phyloP scores from a whole-genome alignment of 2,113 vertebrate genomes.

The Chinchilla lanigera region DNA sequence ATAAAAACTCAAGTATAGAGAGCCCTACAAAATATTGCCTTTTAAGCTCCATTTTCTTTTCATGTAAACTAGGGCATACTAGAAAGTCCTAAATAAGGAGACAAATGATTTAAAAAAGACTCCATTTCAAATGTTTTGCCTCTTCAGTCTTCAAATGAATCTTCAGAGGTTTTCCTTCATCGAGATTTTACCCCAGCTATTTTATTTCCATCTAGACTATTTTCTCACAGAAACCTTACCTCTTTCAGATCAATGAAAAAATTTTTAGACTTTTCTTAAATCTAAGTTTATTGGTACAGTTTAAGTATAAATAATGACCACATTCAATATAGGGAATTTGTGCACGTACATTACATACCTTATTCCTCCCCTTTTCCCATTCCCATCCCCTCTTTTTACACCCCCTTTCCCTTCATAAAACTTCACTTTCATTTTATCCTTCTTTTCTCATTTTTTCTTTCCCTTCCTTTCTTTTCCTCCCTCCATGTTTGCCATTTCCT shows the following conservation, averaged over 20 bases:
- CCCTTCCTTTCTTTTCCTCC: not conserved
- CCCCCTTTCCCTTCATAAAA: not conserved
- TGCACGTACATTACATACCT: not conserved
- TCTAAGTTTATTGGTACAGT: not conserved
- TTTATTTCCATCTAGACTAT: not conserved
- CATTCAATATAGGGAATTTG: not conserved
- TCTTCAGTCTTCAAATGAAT: not conserved
- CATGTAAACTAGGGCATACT: not conserved
- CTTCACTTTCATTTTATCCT: not conserved
- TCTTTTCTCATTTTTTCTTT: not conserved
- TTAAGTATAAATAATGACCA: not conserved
- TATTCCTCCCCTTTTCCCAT: not conserved
- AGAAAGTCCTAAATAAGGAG: not conserved
- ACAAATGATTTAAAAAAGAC: slow-evolving; percentile 1
- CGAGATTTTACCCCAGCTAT: not conserved
- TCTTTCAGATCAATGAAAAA: not conserved
- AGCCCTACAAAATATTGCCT: not conserved
- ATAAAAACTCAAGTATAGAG: not conserved
- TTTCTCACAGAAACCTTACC: not conserved
- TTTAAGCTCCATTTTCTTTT: not conserved
- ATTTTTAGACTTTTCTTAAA: not conserved
- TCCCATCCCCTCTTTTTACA: not conserved
- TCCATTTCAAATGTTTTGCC: not conserved
- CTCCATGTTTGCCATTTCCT: not conserved
- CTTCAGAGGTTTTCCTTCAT: not conserved